Conservation (phyloP, 2,797 vertebrate genomes). For the Ptychadena robeensis region DNA sequence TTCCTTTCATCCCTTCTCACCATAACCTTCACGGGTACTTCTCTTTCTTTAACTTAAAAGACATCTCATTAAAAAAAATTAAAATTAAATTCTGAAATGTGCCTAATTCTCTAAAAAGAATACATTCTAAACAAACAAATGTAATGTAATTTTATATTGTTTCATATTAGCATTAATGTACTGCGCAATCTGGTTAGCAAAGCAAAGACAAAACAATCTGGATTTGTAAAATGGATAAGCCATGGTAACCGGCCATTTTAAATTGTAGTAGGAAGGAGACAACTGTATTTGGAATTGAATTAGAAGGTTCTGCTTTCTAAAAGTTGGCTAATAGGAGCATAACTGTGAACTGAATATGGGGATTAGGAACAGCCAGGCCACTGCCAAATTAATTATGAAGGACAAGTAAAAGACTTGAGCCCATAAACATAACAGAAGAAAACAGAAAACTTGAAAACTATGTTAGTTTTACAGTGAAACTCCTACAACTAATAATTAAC, state of each 20-base stretch:
- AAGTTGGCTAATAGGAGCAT: conserved; percentile 27
- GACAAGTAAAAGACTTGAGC: conserved; percentile 29
- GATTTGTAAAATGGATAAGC: conserved; percentile 40
- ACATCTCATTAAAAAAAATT: background rate
- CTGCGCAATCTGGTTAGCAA: conserved; percentile 12
- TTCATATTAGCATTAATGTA: conserved; percentile 25
- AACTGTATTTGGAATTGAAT: conserved; percentile 14
- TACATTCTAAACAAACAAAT: background rate
- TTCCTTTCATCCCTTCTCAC: too few species aligned
- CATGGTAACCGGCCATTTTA: conserved; percentile 36
- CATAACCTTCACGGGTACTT: too few species aligned
- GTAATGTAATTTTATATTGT: background rate
- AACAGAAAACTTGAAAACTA: background rate
- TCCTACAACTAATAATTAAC: too few species aligned
- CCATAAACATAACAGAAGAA: background rate
- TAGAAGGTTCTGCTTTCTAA: conserved; percentile 44
- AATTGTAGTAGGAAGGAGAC: conserved; percentile 43
- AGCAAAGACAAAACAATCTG: conserved; percentile 28
- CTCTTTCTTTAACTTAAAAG: background rate
- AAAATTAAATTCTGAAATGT: background rate
- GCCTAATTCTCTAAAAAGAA: background rate
- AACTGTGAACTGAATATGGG: conserved; percentile 38
- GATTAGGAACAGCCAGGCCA: conserved; percentile 37
- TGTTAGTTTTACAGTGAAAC: too few species aligned
- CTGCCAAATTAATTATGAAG: conserved; percentile 36